These are phyloP conservation scores for Corythucha ciliata DNA, from an alignment of 2,888 invertebrate genomes.

Conservation along the genomic window DNA sequence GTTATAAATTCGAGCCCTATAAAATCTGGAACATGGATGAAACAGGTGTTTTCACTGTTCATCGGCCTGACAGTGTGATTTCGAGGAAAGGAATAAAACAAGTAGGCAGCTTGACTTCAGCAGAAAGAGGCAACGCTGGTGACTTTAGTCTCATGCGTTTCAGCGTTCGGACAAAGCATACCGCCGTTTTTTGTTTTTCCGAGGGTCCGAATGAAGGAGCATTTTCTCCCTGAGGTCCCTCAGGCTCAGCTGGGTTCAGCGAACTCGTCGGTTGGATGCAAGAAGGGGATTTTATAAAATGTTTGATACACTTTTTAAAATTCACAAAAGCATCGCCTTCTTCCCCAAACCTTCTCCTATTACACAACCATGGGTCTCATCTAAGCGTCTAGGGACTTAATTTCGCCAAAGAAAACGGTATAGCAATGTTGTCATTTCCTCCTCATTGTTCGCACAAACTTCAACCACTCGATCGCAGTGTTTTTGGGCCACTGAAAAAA, in stretches of 20 bases:
- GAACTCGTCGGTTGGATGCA: slow-evolving; percentile 37
- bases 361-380: slow-evolving; percentile 39
- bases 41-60: not conserved
- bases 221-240: slow-evolving; percentile 38
- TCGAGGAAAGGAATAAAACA: not conserved
- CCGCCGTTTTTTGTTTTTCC: slow-evolving; percentile 37
- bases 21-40: not conserved
- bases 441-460: slow-evolving; percentile 40
- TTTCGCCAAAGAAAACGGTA: slow-evolving; percentile 39
- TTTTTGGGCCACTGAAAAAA: slow-evolving; percentile 37
- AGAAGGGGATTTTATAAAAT: slow-evolving; percentile 26
- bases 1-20: too few relatives aligned
- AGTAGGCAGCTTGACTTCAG: too few relatives aligned
- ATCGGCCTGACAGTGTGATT: not conserved
- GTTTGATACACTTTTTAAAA: slow-evolving; percentile 25
- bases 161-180: slow-evolving; percentile 32
- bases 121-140: too few relatives aligned
- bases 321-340: slow-evolving; percentile 32
- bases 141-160: slow-evolving; percentile 30
- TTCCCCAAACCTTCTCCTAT: slow-evolving; percentile 36
- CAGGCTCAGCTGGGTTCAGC: slow-evolving; percentile 32
- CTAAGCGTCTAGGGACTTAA: slow-evolving; percentile 37
- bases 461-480: too few relatives aligned
- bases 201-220: slow-evolving; percentile 30
- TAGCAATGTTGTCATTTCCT: slow-evolving; percentile 41